Base-by-base conservation (phyloP, 1,140 invertebrate genomes). In the Drosophila equinoxialis region DNA sequence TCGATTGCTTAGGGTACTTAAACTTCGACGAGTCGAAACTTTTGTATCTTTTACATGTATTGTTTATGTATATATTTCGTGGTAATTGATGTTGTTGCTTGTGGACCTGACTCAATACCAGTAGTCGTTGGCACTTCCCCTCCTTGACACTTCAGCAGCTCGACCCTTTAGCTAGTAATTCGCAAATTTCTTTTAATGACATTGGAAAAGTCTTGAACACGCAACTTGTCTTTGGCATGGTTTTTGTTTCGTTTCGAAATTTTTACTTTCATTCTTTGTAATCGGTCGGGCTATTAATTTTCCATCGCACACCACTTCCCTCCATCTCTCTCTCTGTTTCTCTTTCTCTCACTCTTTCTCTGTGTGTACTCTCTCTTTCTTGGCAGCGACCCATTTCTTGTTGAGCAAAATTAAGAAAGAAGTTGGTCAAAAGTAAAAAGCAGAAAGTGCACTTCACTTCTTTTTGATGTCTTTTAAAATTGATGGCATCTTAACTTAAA, bases 121-220 rank as follows among this genome's bases (percentile, higher is more conserved):
- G 81, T 85, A 85, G 81, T 58, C 65, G 55, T 51, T 54, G 42
- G 39, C 58, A 67, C 71, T 68, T 77, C 82, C 65, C 59, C 70
- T 66, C 37, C 71, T 60, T 26, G 61, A 11, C 70, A 74, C 62
- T 85, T 81, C 81, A 77, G 61, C 65, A 71, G 30, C 45, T 1
- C 33, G 26, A 11, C 7, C 26, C n/a, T 14, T 14, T 30, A 1
- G 37, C 6, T 33, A 23, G 48, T 67, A 41, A 60, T 60, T 65
- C 55, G 57, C 57, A 81, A 81, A 78, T 81, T 81, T 64, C 64
- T 76, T 86, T 86, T 79, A 86, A 82, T 86, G 82, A 71, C 82
- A 86, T 79, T 82, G 76, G 87, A 82, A 77, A 30, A 71, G 61
- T 75, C 65, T 71, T 81, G 57, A 66, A 42, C 77, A 80, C 81